Evolutionary conservation across 1,140 invertebrate genomes (phyloP).

Genomic region (Bicyclus anynana): DNA sequence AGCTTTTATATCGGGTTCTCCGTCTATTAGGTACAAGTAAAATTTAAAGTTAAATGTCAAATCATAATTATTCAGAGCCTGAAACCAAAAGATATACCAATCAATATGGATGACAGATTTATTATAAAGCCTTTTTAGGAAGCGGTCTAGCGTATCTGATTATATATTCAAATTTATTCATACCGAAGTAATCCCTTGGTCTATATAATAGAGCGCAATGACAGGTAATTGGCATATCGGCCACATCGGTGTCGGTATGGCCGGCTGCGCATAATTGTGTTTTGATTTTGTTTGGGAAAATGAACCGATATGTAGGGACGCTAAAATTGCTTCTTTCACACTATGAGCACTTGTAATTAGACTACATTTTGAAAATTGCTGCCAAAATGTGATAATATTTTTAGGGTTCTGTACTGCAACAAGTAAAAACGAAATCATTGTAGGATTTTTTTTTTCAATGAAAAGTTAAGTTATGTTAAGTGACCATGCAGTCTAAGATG

Average conservation of each 20-base stretch:
- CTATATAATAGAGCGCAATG: constrained; percentile 14
- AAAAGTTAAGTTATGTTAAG: no score
- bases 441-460: no score
- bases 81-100: background rate
- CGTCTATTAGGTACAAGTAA: background rate
- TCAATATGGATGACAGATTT: background rate
- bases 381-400: no score
- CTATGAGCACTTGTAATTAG: no score
- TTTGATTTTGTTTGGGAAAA: constrained; percentile 16
- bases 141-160: background rate
- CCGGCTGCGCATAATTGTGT: constrained; percentile 16
- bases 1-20: no score
- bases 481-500: no score
- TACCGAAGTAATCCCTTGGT: constrained; percentile 9
- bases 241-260: constrained; percentile 9
- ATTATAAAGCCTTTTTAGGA: background rate
- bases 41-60: background rate
- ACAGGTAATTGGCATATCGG: constrained; percentile 25
- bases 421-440: no score
- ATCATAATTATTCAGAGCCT: background rate
- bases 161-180: constrained; percentile 12
- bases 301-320: no score
- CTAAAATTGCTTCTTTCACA: no score
- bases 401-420: no score
- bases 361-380: no score